These are phyloP conservation scores for Dermolepida albohirtum DNA, from an alignment of 2,888 invertebrate species.

Conservation along the genomic window DNA sequence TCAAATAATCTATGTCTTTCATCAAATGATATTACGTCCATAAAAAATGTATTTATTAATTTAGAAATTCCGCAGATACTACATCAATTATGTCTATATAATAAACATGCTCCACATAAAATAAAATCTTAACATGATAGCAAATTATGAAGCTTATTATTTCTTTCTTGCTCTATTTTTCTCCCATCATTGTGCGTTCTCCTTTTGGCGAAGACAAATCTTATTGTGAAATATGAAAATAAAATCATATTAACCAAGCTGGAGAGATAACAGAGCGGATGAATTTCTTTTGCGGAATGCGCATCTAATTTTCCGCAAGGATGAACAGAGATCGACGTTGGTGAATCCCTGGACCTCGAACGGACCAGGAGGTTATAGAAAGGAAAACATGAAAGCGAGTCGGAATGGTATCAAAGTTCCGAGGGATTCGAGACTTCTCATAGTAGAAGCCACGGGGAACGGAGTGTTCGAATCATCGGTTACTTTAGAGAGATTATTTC, in stretches of 20 bases:
- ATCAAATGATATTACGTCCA: too few relatives aligned
- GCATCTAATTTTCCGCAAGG: slow-evolving; percentile 34
- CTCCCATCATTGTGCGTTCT: too few relatives aligned
- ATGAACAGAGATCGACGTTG: slow-evolving; percentile 25
- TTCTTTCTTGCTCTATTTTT: too few relatives aligned
- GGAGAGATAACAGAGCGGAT: slow-evolving; percentile 28
- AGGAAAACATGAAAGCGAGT: slow-evolving; percentile 25
- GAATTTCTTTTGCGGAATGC: slow-evolving; percentile 15
- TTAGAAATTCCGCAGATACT: too few relatives aligned
- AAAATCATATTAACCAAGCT: slow-evolving; percentile 26
- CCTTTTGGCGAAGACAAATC: too few relatives aligned
- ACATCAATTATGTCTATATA: too few relatives aligned
- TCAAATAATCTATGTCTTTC: too few relatives aligned
- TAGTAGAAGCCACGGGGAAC: slow-evolving; percentile 16
- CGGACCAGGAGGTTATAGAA: slow-evolving; percentile 7
- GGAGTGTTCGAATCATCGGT: slow-evolving; percentile 20
- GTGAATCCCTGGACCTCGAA: background rate
- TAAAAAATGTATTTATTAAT: too few relatives aligned
- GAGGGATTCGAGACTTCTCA: slow-evolving; percentile 3
- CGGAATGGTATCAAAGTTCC: background rate
- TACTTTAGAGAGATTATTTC: slow-evolving; percentile 13
- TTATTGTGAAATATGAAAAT: slow-evolving; percentile 3
- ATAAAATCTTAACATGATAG: too few relatives aligned
- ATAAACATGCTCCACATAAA: too few relatives aligned
- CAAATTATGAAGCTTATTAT: too few relatives aligned